A percentile compares a stretch with the other conserved stretches of the same genome.
These are phyloP conservation scores for Eulemur albifrons DNA, from an alignment of 2,797 vertebrate species.

Conservation along the genomic window DNA sequence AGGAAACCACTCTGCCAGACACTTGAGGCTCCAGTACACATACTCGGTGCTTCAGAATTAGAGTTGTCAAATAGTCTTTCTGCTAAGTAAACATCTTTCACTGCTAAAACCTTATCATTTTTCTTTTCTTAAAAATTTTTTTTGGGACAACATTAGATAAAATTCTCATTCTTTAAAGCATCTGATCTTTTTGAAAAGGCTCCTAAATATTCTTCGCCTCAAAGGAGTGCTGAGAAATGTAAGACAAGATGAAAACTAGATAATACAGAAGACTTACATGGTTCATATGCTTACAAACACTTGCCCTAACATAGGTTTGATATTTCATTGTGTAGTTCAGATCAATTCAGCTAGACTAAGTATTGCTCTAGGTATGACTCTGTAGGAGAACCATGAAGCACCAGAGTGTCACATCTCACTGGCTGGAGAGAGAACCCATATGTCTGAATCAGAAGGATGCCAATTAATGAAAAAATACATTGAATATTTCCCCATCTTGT, in stretches of 20 bases:
- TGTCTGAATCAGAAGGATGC: neutral
- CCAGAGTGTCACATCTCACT: neutral
- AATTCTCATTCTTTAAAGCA: slow-evolving; percentile 2
- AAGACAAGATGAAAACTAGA: neutral
- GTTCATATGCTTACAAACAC: neutral
- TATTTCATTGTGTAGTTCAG: neutral
- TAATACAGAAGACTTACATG: neutral
- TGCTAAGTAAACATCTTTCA: neutral
- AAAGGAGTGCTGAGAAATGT: neutral
- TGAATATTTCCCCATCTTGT: neutral
- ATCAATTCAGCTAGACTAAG: neutral
- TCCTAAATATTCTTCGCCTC: slow-evolving; percentile 2
- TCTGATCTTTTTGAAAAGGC: neutral
- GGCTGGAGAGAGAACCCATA: neutral
- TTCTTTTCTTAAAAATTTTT: neutral
- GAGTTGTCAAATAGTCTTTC: slow-evolving; percentile 10
- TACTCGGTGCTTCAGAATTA: neutral
- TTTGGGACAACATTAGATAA: neutral
- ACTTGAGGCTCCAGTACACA: neutral
- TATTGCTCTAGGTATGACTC: neutral
- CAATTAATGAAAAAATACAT: neutral
- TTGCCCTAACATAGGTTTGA: neutral
- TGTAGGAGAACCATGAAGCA: neutral
- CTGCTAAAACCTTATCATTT: neutral
- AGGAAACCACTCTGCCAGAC: slow-evolving; percentile 29